Evolutionary conservation across 2,888 invertebrate genomes (phyloP), one percentile per base, ranked within the genome.

Genomic region (Adelognathus sp.): DNA sequence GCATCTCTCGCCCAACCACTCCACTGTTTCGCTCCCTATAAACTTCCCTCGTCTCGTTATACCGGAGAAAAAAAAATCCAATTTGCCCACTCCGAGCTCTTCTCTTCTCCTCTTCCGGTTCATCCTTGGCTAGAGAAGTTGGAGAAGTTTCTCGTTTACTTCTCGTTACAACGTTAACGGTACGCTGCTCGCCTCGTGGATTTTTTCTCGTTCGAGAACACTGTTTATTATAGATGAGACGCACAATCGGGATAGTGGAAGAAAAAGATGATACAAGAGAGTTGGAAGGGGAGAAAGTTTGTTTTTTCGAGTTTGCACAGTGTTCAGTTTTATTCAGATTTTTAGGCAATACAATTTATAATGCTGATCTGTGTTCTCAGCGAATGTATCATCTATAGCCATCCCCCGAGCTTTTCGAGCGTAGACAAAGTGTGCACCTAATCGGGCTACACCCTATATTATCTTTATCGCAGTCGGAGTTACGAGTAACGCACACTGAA

Each of bases 121-220:
- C 14, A 7, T 52, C 3, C 27, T 9, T 6, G 29, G 14, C 31
- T 11, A n/a, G n/a, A n/a, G n/a, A n/a, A n/a, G n/a, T 50, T 31
- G 44, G 50, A 69, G 67, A 76, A 67, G 70, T 76, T 76, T 66
- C 56, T 63, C 80, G 77, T 73, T 76, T 60, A 66, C 64, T 77
- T 77, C 69, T 80, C 73, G 76, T 76, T 77, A 73, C 73, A 77
- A 14, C 21, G 64, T 60, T 70, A 44, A 66, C 66, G 60, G 14
- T 16, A 33, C 36, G 16, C 18, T 39, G 27, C 36, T 46, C 24
- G 6, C 41, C 46, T 29, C 21, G 5, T 6, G 7, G n/a, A n/a
- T n/a, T n/a, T n/a, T 46, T 64, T 61, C 11, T 14, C 5, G 31
- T 77, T 50, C 54, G 39, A 31, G 33, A 44, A 39, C 11, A 18